Conservation (phyloP, 2,888 invertebrate genomes). For the Thera britannica region DNA sequence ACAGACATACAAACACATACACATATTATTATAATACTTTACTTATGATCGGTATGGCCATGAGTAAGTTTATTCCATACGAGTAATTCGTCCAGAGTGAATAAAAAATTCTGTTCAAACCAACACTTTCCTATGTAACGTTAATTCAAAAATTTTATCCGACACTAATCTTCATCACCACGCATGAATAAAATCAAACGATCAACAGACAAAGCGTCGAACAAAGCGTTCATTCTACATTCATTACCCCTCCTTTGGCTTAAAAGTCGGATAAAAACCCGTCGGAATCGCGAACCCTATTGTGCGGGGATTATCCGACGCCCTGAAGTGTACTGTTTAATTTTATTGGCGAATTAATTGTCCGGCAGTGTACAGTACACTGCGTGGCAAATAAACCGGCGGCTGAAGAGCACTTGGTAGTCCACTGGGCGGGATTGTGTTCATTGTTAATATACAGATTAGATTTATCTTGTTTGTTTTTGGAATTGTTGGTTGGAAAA, state of each 20-base stretch:
- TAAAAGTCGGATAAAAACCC: conserved; percentile 41
- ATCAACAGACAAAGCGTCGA: conserved; percentile 29
- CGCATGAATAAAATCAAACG: conserved; percentile 38
- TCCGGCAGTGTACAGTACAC: conserved; percentile 55
- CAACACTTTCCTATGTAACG: conserved; percentile 23
- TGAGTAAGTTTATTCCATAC: too few species aligned
- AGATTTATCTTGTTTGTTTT: conserved; percentile 15
- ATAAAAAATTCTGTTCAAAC: conserved; percentile 12
- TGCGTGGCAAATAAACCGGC: conserved; percentile 62
- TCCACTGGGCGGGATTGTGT: conserved; percentile 38
- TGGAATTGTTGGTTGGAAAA: conserved; percentile 5
- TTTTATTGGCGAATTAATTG: conserved; percentile 80
- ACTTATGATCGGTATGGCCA: too few species aligned
- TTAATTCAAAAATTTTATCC: conserved; percentile 29
- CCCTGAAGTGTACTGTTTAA: conserved; percentile 63
- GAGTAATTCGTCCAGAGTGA: not conserved
- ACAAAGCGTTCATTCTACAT: conserved; percentile 37
- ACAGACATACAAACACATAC: too few species aligned
- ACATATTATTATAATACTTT: too few species aligned
- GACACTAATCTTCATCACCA: conserved; percentile 31
- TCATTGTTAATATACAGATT: conserved; percentile 25
- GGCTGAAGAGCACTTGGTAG: conserved; percentile 41
- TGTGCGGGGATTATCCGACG: conserved; percentile 56
- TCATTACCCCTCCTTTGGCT: conserved; percentile 34
- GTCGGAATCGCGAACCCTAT: conserved; percentile 46